A percentile compares a stretch with the other conserved stretches of the same genome.
Conservation (phyloP, 1,140 invertebrate genomes). For the Sesamia nonagrioides region DNA sequence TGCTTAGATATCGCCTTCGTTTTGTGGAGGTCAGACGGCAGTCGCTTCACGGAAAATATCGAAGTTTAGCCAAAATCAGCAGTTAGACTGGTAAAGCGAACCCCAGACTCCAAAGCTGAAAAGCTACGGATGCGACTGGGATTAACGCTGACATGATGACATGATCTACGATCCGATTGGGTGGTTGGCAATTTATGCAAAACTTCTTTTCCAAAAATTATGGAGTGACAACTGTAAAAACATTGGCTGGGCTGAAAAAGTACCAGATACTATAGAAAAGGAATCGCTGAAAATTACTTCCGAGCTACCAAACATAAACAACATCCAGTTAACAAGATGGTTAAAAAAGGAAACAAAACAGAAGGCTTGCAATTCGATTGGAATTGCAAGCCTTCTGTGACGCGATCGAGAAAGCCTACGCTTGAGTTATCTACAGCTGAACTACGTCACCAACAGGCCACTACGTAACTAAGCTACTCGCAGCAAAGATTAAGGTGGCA, state of each 20-base stretch:
- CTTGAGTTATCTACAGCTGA: conserved; percentile 65
- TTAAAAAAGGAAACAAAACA: conserved; percentile 30
- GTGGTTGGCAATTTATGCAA: too few species aligned
- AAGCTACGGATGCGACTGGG: too few species aligned
- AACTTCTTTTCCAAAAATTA: conserved; percentile 61
- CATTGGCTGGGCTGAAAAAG: conserved; percentile 38
- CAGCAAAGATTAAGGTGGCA: too few species aligned
- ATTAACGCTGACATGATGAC: too few species aligned
- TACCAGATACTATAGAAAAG: conserved; percentile 56
- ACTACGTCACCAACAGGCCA: too few species aligned
- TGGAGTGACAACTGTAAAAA: conserved; percentile 56
- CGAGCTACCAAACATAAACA: conserved; percentile 58
- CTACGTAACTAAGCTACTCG: not conserved
- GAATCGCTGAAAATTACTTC: conserved; percentile 57
- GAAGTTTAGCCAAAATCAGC: too few species aligned
- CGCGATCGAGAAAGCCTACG: conserved; percentile 59
- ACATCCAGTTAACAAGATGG: conserved; percentile 58
- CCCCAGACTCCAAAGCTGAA: too few species aligned
- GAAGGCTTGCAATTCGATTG: too few species aligned
- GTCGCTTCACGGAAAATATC: too few species aligned
- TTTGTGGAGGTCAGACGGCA: too few species aligned
- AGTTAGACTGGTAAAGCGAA: too few species aligned
- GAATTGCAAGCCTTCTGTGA: conserved; percentile 68
- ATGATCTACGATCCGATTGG: conserved; percentile 70
- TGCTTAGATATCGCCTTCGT: too few species aligned